Percentiles rank a stretch among this genome's conserved stretches.
phyloP scores from a whole-genome alignment of 2,113 vertebrate species.

The Nothocercus nigrocapillus region DNA sequence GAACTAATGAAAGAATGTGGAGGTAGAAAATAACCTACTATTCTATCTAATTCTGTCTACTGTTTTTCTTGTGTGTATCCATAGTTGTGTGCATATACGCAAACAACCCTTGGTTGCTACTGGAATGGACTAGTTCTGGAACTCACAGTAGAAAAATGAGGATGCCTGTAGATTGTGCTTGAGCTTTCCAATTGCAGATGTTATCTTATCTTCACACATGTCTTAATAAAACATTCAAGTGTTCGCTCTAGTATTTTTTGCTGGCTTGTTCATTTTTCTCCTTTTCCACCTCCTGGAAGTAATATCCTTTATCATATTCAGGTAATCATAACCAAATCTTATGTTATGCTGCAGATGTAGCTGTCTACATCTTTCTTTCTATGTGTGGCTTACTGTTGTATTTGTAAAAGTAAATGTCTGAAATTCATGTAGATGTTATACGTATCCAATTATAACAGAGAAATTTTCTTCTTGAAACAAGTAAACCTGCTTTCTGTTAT shows the following conservation, averaged over 20 bases:
- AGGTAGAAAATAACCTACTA: background rate
- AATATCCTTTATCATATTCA: background rate
- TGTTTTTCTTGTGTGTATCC: background rate
- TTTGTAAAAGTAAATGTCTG: constrained; percentile 7
- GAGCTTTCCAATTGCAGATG: background rate
- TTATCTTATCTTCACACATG: background rate
- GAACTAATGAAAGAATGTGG: background rate
- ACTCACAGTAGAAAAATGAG: background rate
- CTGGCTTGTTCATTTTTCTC: background rate
- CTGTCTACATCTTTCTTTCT: background rate
- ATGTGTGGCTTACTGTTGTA: background rate
- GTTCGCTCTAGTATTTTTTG: background rate
- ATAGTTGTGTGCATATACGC: background rate
- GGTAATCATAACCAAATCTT: constrained; percentile 19
- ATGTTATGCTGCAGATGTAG: background rate
- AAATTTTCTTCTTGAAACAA: background rate
- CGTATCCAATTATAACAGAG: background rate
- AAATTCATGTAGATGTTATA: background rate
- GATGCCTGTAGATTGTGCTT: background rate
- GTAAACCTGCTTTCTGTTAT: background rate
- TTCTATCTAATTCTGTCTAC: background rate
- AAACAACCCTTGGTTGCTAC: background rate
- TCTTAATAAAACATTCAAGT: constrained; percentile 19
- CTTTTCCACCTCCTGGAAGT: constrained; percentile 21
- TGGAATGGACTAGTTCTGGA: background rate